Evolutionary conservation across 2,888 invertebrate genomes (phyloP).

Genomic region (Smittia aterrima): DNA sequence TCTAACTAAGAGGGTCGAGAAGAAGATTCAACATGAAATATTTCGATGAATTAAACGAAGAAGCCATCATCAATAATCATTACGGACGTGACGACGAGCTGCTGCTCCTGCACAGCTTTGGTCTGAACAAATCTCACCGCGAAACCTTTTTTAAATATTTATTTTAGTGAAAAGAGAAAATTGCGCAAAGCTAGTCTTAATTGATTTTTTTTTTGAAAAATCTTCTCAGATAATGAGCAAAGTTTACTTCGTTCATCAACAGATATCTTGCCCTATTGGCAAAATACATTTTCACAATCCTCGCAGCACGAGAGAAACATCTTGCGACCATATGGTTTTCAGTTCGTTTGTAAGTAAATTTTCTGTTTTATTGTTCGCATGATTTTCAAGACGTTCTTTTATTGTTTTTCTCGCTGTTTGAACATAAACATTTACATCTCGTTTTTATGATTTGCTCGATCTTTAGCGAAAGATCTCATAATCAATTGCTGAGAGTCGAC

Average conservation of each 20-base stretch:
- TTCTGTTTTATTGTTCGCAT: not conserved
- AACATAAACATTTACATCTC: constrained; percentile 5
- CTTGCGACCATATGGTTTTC: constrained; percentile 34
- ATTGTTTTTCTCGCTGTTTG: not conserved
- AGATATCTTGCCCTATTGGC: too few species aligned
- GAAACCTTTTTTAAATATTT: too few species aligned
- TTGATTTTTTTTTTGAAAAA: too few species aligned
- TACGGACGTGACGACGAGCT: not conserved
- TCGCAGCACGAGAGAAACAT: constrained; percentile 6
- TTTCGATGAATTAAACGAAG: not conserved
- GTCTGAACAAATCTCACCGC: not conserved
- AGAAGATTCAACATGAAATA: too few species aligned
- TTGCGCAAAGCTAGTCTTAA: too few species aligned
- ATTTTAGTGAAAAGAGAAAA: too few species aligned
- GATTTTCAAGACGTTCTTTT: not conserved
- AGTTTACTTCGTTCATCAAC: too few species aligned
- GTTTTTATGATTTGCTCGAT: not conserved
- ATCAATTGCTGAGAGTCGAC: not conserved
- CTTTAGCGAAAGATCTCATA: not conserved
- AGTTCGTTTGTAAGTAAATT: not conserved
- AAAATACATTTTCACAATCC: too few species aligned
- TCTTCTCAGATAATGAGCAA: too few species aligned
- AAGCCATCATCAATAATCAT: not conserved
- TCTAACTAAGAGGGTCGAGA: too few species aligned
- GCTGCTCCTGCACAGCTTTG: not conserved